Evolutionary conservation across 2,888 invertebrate species (phyloP), one percentile per base, ranked within the genome.

Genomic region (Scaptodrosophila latifasciaeformis): DNA sequence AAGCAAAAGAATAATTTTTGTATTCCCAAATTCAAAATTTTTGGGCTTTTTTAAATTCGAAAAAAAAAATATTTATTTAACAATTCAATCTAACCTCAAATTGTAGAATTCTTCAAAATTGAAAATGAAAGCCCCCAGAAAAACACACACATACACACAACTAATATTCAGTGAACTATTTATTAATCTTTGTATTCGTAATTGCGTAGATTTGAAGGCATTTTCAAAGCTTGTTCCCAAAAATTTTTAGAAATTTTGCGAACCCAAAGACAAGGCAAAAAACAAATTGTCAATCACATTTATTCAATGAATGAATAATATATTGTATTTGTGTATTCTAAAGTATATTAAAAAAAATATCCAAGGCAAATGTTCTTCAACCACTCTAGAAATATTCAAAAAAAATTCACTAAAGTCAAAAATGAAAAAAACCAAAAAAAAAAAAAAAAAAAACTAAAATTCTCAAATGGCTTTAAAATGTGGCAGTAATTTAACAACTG

Each of bases 201-300:
- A 51, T 72, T 68, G 59, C 70, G 76, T 81, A 83, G 83, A 80
- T 81, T 80, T n/a, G n/a, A 62, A 81, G 72, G 81, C 81, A 79
- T 82, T 82, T 82, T 82, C 74, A 79, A 82, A 79, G 83, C 83
- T 82, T 83, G 80, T 75, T 82, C 80, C 65, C 66, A 70, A 70
- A 80, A 61, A 62, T 58, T 67, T 82, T 81, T 80, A 76, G 81
- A 83, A 71, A 81, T 76, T 82, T 82, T 78, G 66, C 70, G 72
- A 77, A 74, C 67, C n/a, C 67, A 62, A 50, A 64, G 58, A 62
- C 64, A 65, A 42, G 45, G 40, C 61, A 47, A 65, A 59, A 68
- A 43, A 61, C 50, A 54, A 58, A 55, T 69, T 64, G 67, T 54
- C 54, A 54, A 56, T 6, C 24, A n/a, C 29, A 59, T 47, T 55